Base-by-base conservation (phyloP, 2,113 vertebrate genomes). In the Tretioscincus oriximinensis region DNA sequence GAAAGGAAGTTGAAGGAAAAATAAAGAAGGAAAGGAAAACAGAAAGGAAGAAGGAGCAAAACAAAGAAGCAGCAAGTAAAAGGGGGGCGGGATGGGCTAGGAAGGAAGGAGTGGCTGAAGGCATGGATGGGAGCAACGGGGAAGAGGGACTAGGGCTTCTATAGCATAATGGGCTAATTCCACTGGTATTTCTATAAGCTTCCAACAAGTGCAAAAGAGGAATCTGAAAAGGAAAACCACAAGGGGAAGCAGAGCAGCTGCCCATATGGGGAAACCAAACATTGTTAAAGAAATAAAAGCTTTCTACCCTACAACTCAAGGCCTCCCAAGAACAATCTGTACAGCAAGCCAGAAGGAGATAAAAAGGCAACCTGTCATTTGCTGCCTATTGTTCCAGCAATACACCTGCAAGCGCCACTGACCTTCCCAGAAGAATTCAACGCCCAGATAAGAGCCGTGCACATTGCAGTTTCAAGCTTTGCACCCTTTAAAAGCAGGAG, bases 131-230 rank as follows among this genome's bases (percentile, higher is more conserved):
- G 35, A 41, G 35, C 3, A 41, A 41, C 3, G 35, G 35, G 35
- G 35, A 41, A 5, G 35, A 41, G 5, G 35, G 35, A 5, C 35
- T 41, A 41, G 35, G 5, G 12, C 26, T 5, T 69, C 60, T 4
- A 5, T 9, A 12, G 24, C 68, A 35, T 65, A 24, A 7, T 41
- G 0, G 1, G 71, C 0, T 1, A 24, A 71, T 47, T 0, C 24
- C 54, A 41, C 35, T 41, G 31, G 58, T 41, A 68, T 28, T 73
- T 58, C 78, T 28, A 69, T 68, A 81, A 85, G 4, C 49, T 71
- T 64, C 78, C 67, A 24, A 9, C 49, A 78, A 31, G 4, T n/a
- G 18, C 22, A 14, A 22, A 60, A 7, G 21, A 51, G 29, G 81
- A 65, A 77, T 35, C 71, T 0, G 0, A 73, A 76, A 51, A 21